Evolutionary conservation across 2,113 vertebrate species (phyloP).

Genomic region (Mola mola): DNA sequence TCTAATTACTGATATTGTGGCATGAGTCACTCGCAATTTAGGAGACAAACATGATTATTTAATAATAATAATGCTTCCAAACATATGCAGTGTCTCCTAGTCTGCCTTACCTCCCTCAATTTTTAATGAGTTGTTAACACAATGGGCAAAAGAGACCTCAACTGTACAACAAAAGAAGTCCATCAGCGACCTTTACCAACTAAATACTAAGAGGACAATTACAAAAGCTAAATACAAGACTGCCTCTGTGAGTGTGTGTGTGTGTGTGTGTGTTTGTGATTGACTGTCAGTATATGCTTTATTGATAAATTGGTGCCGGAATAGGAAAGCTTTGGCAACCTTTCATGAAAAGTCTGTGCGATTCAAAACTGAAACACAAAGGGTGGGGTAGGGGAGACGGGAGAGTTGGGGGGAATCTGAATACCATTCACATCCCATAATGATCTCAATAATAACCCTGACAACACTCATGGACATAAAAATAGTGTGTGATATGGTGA

Average conservation of each 20-base stretch:
- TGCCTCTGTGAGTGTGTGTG: conserved; percentile 30
- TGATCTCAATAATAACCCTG: conserved; percentile 82
- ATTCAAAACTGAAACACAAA: conserved; percentile 65
- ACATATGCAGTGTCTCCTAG: conserved; percentile 84
- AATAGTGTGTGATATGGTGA: conserved; percentile 72
- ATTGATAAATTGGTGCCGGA: conserved; percentile 64
- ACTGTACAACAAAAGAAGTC: conserved; percentile 79
- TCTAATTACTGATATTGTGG: conserved; percentile 91
- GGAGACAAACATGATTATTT: conserved; percentile 93
- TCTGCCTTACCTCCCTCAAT: conserved; percentile 76
- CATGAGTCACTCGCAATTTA: conserved; percentile 91
- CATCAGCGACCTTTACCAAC: conserved; percentile 76
- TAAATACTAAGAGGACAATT: conserved; percentile 70
- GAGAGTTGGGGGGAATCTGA: conserved; percentile 42
- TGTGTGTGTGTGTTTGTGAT: conserved; percentile 14
- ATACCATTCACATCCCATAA: conserved; percentile 77
- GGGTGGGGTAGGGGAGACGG: conserved; percentile 33
- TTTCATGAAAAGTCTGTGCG: conserved; percentile 62
- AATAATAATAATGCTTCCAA: conserved; percentile 91
- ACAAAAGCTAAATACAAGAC: conserved; percentile 61
- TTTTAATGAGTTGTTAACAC: conserved; percentile 86
- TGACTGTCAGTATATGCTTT: conserved; percentile 38
- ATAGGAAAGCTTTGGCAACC: conserved; percentile 64
- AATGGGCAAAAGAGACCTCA: conserved; percentile 72
- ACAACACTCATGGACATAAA: conserved; percentile 77